Evolutionary conservation across 2,113 vertebrate genomes (phyloP).

Genomic region (Grantiella picta): DNA sequence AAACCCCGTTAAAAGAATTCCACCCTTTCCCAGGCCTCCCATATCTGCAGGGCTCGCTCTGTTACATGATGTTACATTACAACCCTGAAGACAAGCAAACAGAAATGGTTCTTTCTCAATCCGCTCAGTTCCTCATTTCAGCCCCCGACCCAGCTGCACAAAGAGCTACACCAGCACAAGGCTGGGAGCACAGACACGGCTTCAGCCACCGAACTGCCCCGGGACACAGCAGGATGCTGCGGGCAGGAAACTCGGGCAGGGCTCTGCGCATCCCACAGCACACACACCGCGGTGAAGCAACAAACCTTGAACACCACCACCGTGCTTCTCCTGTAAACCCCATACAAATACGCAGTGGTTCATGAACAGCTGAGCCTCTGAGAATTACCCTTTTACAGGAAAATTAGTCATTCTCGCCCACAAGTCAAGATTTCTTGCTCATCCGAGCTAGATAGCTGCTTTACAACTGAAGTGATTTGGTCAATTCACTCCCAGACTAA

Average conservation of each 20-base stretch:
- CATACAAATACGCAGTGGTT: accelerated
- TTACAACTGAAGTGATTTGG: neutral
- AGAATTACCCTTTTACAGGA: neutral
- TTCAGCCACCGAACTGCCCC: neutral
- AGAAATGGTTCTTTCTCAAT: neutral
- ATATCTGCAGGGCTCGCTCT: neutral
- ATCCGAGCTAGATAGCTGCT: neutral
- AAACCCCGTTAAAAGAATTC: neutral
- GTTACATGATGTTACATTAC: neutral
- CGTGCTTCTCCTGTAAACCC: neutral
- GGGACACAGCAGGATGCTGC: neutral
- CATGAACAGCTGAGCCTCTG: neutral
- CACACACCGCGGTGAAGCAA: accelerated
- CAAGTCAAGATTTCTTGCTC: neutral
- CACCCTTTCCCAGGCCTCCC: neutral
- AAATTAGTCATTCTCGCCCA: neutral
- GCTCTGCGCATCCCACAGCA: neutral
- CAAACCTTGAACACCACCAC: neutral
- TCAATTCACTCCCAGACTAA: neutral
- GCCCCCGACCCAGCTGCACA: neutral
- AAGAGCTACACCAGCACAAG: neutral
- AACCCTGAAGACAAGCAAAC: neutral
- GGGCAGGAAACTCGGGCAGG: neutral
- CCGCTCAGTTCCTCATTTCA: neutral
- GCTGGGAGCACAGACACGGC: accelerated